Base-by-base conservation (phyloP, 2,888 invertebrate species). In the Dexiosoma caninum region DNA sequence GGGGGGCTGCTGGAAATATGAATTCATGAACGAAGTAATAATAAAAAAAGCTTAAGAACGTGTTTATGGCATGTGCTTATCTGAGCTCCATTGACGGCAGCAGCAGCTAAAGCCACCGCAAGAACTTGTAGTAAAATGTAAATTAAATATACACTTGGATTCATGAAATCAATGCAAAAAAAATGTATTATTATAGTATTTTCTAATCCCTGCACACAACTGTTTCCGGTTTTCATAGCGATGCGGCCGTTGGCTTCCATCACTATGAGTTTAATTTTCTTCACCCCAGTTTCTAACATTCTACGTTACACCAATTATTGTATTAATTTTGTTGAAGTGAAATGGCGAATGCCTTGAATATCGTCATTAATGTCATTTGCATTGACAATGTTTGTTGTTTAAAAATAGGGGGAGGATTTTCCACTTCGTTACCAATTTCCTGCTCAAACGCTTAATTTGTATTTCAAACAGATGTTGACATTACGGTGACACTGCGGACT, bases 41-140 rank as follows among this genome's bases (percentile, higher is more conserved):
- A 37, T 9, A 62, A 62, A 23, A 10, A 12, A 51, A 67, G 35
- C 62, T 69, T 57, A 44, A 57, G 16, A 77, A 76, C 76, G 76
- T 69, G 69, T 53, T 76, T 76, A 12, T 55, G 44, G 60, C 62
- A 76, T 69, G 69, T 69, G 76, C 44, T 57, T 70, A 57, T 57
- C 30, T 30, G 30, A 64, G 23, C 16, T 19, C 21, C 37, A 64
- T 27, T 40, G 8, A 35, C 27, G 46, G 30, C 27, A 32, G 23
- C 5, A 71, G 23, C 19, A 40, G 19, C 40, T 8, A 5, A 51
- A 53, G 32, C 32, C 14, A 53, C 60, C 6, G 27, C 40, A 37
- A 49, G 27, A 30, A 49, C 59, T 51, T 37, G 6, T 30, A 32
- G 14, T 51, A 42, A 40, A 60, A 60, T 51, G 27, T 4, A 9